Evolutionary conservation across 2,797 vertebrate species (phyloP).

Genomic region (Chromobotia macracanthus): DNA sequence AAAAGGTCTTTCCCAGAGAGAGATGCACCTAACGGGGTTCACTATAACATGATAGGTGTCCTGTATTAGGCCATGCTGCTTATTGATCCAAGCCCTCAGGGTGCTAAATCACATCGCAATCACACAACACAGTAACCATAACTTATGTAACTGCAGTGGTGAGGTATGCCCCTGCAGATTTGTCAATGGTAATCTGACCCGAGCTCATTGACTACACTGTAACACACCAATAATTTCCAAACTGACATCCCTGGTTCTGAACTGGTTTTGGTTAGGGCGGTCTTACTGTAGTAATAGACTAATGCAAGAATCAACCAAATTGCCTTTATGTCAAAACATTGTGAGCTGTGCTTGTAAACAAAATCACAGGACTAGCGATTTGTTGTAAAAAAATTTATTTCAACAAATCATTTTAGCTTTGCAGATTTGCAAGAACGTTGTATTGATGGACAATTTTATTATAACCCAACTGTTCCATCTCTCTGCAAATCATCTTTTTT

Average conservation of each 20-base stretch:
- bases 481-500: constrained; percentile 23
- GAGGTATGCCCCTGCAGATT: constrained; percentile 64
- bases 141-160: constrained; percentile 69
- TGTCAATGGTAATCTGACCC: constrained; percentile 71
- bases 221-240: constrained; percentile 75
- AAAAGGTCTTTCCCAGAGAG: constrained; percentile 27
- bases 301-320: background rate
- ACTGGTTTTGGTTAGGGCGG: constrained; percentile 42
- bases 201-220: constrained; percentile 66
- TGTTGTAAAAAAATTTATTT: constrained; percentile 71
- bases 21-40: constrained; percentile 4
- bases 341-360: constrained; percentile 4
- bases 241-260: constrained; percentile 61
- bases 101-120: constrained; percentile 59
- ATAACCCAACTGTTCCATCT: constrained; percentile 62
- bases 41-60: constrained; percentile 34
- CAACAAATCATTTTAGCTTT: constrained; percentile 74
- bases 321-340: background rate
- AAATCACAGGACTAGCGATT: constrained; percentile 18
- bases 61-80: constrained; percentile 38
- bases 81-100: constrained; percentile 67
- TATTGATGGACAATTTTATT: constrained; percentile 50
- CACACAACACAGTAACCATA: constrained; percentile 56
- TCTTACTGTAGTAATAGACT: background rate
- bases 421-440: constrained; percentile 59